phyloP scores from a whole-genome alignment of 2,888 invertebrate species.

The Patella ulyssiponensis region DNA sequence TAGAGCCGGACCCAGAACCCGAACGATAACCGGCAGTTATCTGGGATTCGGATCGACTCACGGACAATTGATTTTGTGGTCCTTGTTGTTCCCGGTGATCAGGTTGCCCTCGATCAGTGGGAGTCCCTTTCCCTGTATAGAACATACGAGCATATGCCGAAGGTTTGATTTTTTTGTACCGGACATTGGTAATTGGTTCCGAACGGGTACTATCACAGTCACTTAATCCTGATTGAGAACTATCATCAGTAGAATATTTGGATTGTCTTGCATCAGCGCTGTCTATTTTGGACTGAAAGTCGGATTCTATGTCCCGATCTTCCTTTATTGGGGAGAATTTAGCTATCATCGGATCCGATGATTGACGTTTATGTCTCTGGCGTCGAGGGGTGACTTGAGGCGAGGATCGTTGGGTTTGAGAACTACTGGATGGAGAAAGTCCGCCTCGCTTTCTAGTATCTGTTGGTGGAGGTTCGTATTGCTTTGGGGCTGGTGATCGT shows the following conservation, averaged over 20 bases:
- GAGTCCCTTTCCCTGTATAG: conserved; percentile 47
- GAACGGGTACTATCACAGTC: conserved; percentile 66
- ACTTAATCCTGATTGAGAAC: conserved; percentile 64
- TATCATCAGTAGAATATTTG: conserved; percentile 60
- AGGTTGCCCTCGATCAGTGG: conserved; percentile 41
- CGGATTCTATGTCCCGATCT: conserved; percentile 73
- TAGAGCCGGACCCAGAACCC: conserved; percentile 30
- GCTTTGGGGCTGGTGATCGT: conserved; percentile 21
- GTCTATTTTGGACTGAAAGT: conserved; percentile 61
- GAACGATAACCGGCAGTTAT: conserved; percentile 30
- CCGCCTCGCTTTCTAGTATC: conserved; percentile 43
- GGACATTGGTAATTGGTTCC: conserved; percentile 51
- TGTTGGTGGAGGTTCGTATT: conserved; percentile 25
- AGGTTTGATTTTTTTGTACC: conserved; percentile 51
- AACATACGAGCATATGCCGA: conserved; percentile 59
- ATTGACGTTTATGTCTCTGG: conserved; percentile 74
- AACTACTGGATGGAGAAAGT: conserved; percentile 33
- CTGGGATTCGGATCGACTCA: conserved; percentile 45
- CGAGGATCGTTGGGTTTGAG: conserved; percentile 57
- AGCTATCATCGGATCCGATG: conserved; percentile 76
- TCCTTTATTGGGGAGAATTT: conserved; percentile 75
- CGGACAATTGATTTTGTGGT: conserved; percentile 34
- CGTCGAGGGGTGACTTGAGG: conserved; percentile 68
- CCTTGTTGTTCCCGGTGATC: conserved; percentile 23
- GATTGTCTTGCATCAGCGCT: conserved; percentile 14